A percentile compares a stretch with the other conserved stretches of the same genome.
These are phyloP conservation scores for Gibbula magus DNA, from an alignment of 2,888 invertebrate species.

Conservation along the genomic window DNA sequence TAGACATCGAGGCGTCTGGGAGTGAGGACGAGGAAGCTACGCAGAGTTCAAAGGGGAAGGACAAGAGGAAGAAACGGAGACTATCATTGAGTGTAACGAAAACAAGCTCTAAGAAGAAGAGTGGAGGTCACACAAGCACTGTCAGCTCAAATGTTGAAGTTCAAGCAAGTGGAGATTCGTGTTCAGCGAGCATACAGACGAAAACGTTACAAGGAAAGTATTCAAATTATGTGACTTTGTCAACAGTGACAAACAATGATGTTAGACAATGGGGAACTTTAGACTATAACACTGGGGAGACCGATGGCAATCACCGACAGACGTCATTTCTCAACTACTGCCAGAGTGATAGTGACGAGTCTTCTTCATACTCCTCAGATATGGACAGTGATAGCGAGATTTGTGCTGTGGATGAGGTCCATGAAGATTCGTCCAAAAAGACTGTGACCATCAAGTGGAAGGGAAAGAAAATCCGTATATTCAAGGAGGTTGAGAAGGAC, in stretches of 20 bases:
- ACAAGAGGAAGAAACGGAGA: neutral
- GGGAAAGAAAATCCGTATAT: constrained; percentile 22
- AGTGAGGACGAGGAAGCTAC: constrained; percentile 13
- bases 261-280: neutral
- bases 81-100: neutral
- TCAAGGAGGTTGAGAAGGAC: constrained; percentile 1
- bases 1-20: constrained; percentile 12
- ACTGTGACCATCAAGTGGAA: constrained; percentile 27
- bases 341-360: neutral
- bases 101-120: neutral
- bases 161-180: neutral
- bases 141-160: neutral
- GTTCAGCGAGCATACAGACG: neutral
- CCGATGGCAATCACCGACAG: neutral
- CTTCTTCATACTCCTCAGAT: neutral
- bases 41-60: neutral
- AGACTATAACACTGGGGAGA: neutral
- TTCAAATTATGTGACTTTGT: neutral
- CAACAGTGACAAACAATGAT: neutral
- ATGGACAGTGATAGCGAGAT: constrained; percentile 8
- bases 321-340: neutral
- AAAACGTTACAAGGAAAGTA: neutral
- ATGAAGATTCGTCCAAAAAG: constrained; percentile 8
- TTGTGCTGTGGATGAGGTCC: neutral
- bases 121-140: neutral